Percentiles rank a stretch among this genome's conserved stretches.
These are phyloP conservation scores for Microtus montanus DNA, from an alignment of 2,113 vertebrate species.

Conservation along the genomic window DNA sequence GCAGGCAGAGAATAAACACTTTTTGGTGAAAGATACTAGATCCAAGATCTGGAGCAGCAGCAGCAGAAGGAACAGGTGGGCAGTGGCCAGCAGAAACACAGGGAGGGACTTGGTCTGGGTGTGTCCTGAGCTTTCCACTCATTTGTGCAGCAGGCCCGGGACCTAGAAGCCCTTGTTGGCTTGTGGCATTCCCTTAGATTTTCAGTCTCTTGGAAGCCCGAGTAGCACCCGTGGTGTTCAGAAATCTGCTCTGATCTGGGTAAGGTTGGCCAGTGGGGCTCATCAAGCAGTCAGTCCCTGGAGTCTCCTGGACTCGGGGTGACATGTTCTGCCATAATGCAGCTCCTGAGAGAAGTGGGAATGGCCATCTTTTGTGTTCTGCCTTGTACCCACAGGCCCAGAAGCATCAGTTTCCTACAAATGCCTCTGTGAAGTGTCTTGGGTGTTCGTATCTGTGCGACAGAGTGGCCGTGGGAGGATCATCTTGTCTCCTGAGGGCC, in stretches of 20 bases:
- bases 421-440: neutral
- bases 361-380: neutral
- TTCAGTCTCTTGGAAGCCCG: neutral
- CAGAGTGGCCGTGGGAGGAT: accelerated
- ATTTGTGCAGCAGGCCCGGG: accelerated
- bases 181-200: neutral
- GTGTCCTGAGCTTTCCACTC: neutral
- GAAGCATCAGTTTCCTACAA: neutral
- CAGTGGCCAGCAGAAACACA: neutral
- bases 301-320: neutral
- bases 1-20: neutral
- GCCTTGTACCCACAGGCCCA: too few species aligned
- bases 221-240: accelerated
- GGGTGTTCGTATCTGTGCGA: accelerated
- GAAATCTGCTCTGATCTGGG: neutral
- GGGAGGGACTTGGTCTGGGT: neutral
- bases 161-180: neutral
- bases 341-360: neutral
- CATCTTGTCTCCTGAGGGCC: accelerated
- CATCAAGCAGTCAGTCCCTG: neutral
- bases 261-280: neutral
- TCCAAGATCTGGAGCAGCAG: neutral
- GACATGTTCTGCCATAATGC: neutral
- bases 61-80: neutral
- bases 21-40: neutral